phyloP scores from a whole-genome alignment of 2,797 vertebrate genomes.

The Onychomys torridus region DNA sequence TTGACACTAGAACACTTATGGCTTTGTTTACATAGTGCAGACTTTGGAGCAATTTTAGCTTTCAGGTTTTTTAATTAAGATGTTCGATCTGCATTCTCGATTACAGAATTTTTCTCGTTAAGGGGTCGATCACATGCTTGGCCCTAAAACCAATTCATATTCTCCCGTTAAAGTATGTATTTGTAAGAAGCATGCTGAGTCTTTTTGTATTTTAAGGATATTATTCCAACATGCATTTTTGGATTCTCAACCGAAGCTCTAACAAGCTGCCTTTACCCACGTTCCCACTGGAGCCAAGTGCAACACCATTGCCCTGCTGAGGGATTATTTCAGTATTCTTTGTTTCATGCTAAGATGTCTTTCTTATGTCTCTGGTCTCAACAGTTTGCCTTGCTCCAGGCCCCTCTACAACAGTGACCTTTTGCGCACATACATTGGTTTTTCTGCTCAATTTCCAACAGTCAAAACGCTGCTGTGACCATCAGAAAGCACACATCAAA shows the following conservation, averaged over 20 bases:
- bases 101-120: slow-evolving; percentile 28
- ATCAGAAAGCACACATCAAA: slow-evolving; percentile 37
- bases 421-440: background rate
- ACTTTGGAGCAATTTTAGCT: background rate
- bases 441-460: slow-evolving; percentile 15
- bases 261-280: background rate
- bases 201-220: slow-evolving; percentile 1
- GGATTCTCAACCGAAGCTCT: background rate
- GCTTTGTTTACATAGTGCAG: background rate
- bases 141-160: slow-evolving; percentile 13
- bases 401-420: background rate
- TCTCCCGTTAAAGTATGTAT: slow-evolving; percentile 50
- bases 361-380: slow-evolving; percentile 10
- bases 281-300: background rate
- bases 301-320: background rate
- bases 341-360: background rate
- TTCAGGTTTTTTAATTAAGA: background rate
- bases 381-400: slow-evolving; percentile 31
- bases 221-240: background rate
- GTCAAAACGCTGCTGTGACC: slow-evolving; percentile 27
- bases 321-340: background rate
- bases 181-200: slow-evolving; percentile 30
- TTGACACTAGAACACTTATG: background rate
- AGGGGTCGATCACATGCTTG: background rate
- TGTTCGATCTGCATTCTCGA: background rate